Base-by-base conservation (phyloP, 2,113 vertebrate species). In the Coryphaenoides rupestris region DNA sequence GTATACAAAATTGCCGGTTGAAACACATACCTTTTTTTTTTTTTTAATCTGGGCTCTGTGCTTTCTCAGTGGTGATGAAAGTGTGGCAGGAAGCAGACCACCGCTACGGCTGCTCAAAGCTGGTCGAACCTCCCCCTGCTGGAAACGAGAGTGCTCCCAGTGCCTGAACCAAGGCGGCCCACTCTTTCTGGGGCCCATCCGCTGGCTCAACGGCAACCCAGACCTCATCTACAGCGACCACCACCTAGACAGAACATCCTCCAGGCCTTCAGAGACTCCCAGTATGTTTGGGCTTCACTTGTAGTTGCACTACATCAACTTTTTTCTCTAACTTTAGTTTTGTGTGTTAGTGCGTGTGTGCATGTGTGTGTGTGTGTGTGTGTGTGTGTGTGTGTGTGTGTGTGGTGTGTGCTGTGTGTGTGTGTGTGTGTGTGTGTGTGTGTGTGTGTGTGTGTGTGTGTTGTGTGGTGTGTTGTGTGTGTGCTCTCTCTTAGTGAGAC, bases 31-130 rank as follows among this genome's bases (percentile, higher is more conserved):
- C 7, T 2, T 40, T 9, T 40, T 40, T 40, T 40, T 10, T 7
- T 13, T 40, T 12, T 40, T 40, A 40, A 40, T 40, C 13, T 21
- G 1, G 54, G 6, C 22, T n/a, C 21, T 15, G 0, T 17, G 2
- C 0, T 15, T 60, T 10, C 23, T 2, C 78, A 98, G 95, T 95
- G 79, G 89, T 98, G 64, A 88, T 91, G 14, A 91, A 94, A 86
- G 91, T 98, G 49, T 99, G 95, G 96, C 92, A 91, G 82, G 95
- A n/a, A 98, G 65, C 95, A 98, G 90, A 98, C 95, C 0, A 86
- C 96, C 19, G 82, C n/a, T 91, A 57, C 90, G 93, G 24, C 86
- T 99, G n/a, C 87, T 98, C 12, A n/a, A 92, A 92, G 71, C 90
- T 99, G 58, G 87, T 98, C 5, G 96, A n/a, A 98, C 67, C 91